Conservation (phyloP, 2,888 invertebrate species). For the Ectemnius lituratus region DNA sequence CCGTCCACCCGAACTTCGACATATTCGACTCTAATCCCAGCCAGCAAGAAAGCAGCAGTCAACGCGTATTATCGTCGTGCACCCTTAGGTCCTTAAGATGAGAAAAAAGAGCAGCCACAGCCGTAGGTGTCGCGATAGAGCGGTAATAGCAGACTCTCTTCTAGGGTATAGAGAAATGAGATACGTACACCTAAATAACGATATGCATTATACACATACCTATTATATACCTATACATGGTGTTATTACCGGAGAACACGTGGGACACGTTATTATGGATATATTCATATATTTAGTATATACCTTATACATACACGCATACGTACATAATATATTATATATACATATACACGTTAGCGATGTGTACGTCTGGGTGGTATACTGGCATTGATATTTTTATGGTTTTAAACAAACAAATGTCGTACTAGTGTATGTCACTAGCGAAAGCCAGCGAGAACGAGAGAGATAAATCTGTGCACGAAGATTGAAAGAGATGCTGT, state of each 20-base stretch:
- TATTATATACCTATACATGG: slow-evolving; percentile 48
- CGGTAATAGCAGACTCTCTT: slow-evolving; percentile 29
- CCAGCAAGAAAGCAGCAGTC: slow-evolving; percentile 6
- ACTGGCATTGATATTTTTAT: slow-evolving; percentile 57
- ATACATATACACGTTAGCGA: slow-evolving; percentile 55
- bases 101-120: slow-evolving; percentile 26
- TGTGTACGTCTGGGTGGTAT: slow-evolving; percentile 51
- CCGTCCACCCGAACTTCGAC: slow-evolving; percentile 44
- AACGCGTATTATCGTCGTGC: slow-evolving; percentile 44
- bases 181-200: slow-evolving; percentile 51
- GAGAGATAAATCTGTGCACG: neutral
- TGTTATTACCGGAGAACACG: slow-evolving; percentile 49
- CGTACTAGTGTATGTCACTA: slow-evolving; percentile 41
- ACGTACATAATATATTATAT: slow-evolving; percentile 50
- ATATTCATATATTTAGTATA: slow-evolving; percentile 58
- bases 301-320: slow-evolving; percentile 54
- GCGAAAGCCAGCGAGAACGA: slow-evolving; percentile 19
- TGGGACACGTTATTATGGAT: slow-evolving; percentile 52
- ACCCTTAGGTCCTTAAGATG: slow-evolving; percentile 49
- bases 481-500: slow-evolving; percentile 8
- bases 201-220: slow-evolving; percentile 57
- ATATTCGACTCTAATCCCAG: slow-evolving; percentile 14
- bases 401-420: slow-evolving; percentile 50
- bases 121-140: slow-evolving; percentile 43
- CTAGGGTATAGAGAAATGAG: slow-evolving; percentile 33